Evolutionary conservation across 37 sponge, comb jelly and placozoan species (phyloP).

Genomic region (Beroe forskalii): DNA sequence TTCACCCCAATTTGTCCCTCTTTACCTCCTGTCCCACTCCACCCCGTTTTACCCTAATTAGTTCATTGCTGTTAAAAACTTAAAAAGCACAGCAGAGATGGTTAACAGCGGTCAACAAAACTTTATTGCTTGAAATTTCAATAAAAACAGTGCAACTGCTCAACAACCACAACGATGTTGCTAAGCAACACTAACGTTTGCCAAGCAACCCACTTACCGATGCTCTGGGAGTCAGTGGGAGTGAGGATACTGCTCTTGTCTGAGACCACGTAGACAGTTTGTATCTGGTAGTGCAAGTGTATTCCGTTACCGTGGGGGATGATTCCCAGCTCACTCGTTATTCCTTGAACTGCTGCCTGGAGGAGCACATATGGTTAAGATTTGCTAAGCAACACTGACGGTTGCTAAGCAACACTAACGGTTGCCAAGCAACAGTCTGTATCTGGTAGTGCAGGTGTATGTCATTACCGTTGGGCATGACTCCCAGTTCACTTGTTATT

Average conservation of each 20-base stretch:
- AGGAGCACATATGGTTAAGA: too few relatives aligned
- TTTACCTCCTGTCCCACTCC: too few relatives aligned
- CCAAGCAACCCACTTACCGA: not conserved
- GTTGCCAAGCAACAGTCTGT: not conserved
- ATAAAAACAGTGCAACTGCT: too few relatives aligned
- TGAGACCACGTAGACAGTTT: constrained; percentile 30
- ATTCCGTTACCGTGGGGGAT: constrained; percentile 43
- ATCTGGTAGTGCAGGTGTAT: not conserved
- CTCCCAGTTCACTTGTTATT: constrained; percentile 13
- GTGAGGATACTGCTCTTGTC: not conserved
- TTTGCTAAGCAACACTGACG: not conserved
- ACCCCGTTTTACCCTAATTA: too few relatives aligned
- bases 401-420: not conserved
- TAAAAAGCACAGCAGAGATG: too few relatives aligned
- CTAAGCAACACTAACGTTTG: not conserved
- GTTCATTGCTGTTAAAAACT: too few relatives aligned
- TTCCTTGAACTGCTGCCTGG: constrained; percentile 56
- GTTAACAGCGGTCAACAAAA: too few relatives aligned
- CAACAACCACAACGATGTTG: not conserved
- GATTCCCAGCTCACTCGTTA: constrained; percentile 21
- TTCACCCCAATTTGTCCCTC: too few relatives aligned
- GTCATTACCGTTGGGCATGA: constrained; percentile 36
- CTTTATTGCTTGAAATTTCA: too few relatives aligned
- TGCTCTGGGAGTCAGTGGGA: not conserved
- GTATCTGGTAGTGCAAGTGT: not conserved